phyloP scores from a whole-genome alignment of 2,888 invertebrate species.

The Epinotia ramella region DNA sequence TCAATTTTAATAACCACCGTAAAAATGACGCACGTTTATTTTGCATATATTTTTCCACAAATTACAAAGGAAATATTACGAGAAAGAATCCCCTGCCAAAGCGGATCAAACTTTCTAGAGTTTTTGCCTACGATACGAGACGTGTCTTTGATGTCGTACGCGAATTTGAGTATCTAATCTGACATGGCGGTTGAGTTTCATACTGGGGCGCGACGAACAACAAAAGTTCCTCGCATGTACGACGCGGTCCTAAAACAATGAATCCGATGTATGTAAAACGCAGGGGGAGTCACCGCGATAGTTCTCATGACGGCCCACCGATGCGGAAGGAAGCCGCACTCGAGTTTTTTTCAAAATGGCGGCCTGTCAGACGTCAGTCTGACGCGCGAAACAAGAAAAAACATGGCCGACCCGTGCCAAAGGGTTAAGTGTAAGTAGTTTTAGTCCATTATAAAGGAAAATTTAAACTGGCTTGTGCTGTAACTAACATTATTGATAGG shows the following conservation, averaged over 20 bases:
- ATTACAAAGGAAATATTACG: slow-evolving; percentile 8
- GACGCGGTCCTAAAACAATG: slow-evolving; percentile 79
- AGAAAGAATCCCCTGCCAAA: slow-evolving; percentile 24
- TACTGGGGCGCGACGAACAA: slow-evolving; percentile 68
- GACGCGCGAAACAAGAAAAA: slow-evolving; percentile 75
- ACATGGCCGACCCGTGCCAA: slow-evolving; percentile 71
- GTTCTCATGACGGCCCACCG: slow-evolving; percentile 81
- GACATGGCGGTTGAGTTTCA: slow-evolving; percentile 63
- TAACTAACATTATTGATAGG: neutral
- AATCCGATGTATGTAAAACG: slow-evolving; percentile 81
- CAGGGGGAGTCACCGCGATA: slow-evolving; percentile 81
- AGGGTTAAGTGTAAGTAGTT: slow-evolving; percentile 61
- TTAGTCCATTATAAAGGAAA: slow-evolving; percentile 46
- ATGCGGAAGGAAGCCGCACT: slow-evolving; percentile 83
- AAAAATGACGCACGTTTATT: slow-evolving; percentile 3
- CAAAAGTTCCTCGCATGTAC: slow-evolving; percentile 79
- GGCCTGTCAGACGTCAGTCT: slow-evolving; percentile 77
- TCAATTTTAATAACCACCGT: slow-evolving; percentile 13
- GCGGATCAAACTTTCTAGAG: slow-evolving; percentile 28
- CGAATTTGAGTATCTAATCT: slow-evolving; percentile 47
- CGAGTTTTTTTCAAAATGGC: slow-evolving; percentile 83
- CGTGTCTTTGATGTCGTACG: slow-evolving; percentile 39
- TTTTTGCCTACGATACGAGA: slow-evolving; percentile 21
- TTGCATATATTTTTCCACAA: neutral
- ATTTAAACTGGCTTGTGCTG: slow-evolving; percentile 16